Evolutionary conservation across 2,113 vertebrate genomes (phyloP), one percentile per base, ranked within the genome.

Genomic region (Stictonetta naevosa): DNA sequence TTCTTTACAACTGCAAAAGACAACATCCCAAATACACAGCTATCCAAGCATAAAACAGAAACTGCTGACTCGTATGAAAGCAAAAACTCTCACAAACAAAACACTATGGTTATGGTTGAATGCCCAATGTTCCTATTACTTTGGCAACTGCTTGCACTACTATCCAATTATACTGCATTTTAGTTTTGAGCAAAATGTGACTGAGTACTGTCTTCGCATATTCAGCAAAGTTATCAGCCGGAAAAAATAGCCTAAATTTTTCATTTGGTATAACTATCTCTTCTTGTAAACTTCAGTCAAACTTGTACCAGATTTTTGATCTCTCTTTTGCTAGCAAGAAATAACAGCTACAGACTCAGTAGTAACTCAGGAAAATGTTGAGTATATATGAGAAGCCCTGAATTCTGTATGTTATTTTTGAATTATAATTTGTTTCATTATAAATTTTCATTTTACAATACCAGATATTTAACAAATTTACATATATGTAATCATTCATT

Each of bases 61-160:
- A 95, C 31, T 84, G 89, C 56, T 90, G 93, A 97, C 74, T 93
- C 6, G n/a, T 36, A 86, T 75, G 82, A 90, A 97, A 92, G 95
- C 63, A 97, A 94, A 92, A 93, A 83, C 60, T 92, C 80, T 83
- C 80, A 78, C 91, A 96, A 81, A 90, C 96, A 97, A 96, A 95
- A 94, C 72, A 60, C 36, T 66, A 20, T 38, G 56, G 72, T 92
- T 97, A 92, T 93, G 93, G 83, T 93, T 90, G 90, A 81, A 87
- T 83, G 90, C 90, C 67, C 9, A 2, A 83, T 88, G 74, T 71
- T 95, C 88, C 75, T 95, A 67, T 95, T 95, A 83, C 83, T 95
- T 92, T 92, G 87, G 88, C 48, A 80, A 93, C 59, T 96, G 89
- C 88, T 95, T 76, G 63, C 95, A 90, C 80, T 91, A 75, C 67